Conservation (phyloP, 2,888 invertebrate species). For the Agrotis exclamationis region DNA sequence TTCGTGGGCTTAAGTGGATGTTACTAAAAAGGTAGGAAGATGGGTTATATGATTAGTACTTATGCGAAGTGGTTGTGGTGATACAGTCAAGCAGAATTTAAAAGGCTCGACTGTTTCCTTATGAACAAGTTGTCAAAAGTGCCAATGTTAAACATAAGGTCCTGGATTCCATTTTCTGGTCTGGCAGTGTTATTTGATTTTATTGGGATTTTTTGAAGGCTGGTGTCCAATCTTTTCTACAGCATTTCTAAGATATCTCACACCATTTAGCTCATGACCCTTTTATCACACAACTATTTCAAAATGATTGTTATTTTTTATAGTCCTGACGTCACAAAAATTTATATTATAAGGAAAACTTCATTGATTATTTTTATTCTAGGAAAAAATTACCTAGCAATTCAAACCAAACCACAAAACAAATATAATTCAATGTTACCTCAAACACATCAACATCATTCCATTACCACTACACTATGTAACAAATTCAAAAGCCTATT, state of each 20-base stretch:
- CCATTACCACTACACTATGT: slow-evolving; percentile 25
- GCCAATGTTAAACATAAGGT: not conserved
- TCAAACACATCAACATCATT: slow-evolving; percentile 16
- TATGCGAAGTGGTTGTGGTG: slow-evolving; percentile 9
- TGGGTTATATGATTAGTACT: slow-evolving; percentile 43
- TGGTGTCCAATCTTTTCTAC: too few species aligned
- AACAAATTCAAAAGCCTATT: slow-evolving; percentile 52
- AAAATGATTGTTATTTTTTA: not conserved
- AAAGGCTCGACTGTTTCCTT: not conserved
- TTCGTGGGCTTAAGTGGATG: slow-evolving; percentile 55
- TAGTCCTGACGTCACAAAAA: too few species aligned
- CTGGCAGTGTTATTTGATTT: not conserved
- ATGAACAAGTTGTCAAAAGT: not conserved
- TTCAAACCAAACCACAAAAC: not conserved
- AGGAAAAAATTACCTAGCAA: not conserved
- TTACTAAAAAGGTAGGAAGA: slow-evolving; percentile 43
- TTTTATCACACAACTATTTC: not conserved
- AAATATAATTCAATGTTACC: slow-evolving; percentile 15
- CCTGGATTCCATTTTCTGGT: not conserved
- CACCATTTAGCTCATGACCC: not conserved
- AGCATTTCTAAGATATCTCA: too few species aligned
- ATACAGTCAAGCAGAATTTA: not conserved
- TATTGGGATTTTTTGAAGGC: not conserved
- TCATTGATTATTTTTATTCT: not conserved
- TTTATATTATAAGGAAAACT: too few species aligned